Evolutionary conservation across 1,140 invertebrate species (phyloP).

Genomic region (Temnothorax curvispinosus): DNA sequence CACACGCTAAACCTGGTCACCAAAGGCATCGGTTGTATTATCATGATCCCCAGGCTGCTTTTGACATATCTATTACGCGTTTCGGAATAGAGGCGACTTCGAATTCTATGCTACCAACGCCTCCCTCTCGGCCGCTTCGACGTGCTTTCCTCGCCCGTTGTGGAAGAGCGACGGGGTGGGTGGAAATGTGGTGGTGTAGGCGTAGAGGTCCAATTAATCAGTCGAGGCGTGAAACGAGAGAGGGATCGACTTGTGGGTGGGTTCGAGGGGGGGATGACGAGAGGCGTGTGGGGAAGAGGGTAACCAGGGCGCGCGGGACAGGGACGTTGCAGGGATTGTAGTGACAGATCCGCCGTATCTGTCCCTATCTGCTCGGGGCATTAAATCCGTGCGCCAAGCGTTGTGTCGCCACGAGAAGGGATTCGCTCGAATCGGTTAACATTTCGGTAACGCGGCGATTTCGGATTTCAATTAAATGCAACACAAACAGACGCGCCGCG

Average conservation of each 20-base stretch:
- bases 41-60: conserved; percentile 82
- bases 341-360: conserved; percentile 83
- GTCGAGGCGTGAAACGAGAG: conserved; percentile 83
- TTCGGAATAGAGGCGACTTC: conserved; percentile 83
- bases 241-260: conserved; percentile 51
- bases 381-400: conserved; percentile 74
- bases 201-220: conserved; percentile 85
- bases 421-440: conserved; percentile 75
- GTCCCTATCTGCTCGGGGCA: conserved; percentile 78
- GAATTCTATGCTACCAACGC: conserved; percentile 77
- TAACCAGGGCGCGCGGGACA: conserved; percentile 26
- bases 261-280: not conserved
- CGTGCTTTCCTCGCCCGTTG: conserved; percentile 55
- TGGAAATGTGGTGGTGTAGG: conserved; percentile 59
- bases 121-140: not conserved
- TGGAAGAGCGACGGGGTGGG: conserved; percentile 51
- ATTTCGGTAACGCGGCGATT: conserved; percentile 66
- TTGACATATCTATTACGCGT: conserved; percentile 85
- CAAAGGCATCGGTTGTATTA: conserved; percentile 81
- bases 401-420: conserved; percentile 46
- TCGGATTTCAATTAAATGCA: conserved; percentile 73
- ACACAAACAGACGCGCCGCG: not conserved
- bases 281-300: conserved; percentile 10
- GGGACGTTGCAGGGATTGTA: conserved; percentile 77
- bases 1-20: conserved; percentile 6